These are phyloP conservation scores for Platyrinchus mystaceus DNA, from an alignment of 2,797 vertebrate genomes.

Conservation along the genomic window DNA sequence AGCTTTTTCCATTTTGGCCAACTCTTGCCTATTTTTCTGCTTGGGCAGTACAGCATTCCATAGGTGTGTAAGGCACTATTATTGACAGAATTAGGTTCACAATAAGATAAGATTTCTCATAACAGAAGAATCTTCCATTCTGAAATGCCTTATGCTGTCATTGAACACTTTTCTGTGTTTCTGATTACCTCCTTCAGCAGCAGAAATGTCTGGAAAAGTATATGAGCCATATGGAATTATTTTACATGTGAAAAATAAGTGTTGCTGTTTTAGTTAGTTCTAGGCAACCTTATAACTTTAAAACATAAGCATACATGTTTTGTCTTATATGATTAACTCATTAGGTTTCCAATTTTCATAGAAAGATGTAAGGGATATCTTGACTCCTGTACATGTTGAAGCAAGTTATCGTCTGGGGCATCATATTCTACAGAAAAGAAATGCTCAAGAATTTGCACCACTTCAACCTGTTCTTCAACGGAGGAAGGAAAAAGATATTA, in stretches of 20 bases:
- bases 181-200: not conserved
- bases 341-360: conserved; percentile 74
- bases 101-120: not conserved
- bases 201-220: not conserved
- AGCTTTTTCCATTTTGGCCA: not conserved
- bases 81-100: not conserved
- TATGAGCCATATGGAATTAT: not conserved
- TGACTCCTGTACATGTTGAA: conserved; percentile 86
- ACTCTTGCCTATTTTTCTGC: not conserved
- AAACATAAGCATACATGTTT: conserved; percentile 32
- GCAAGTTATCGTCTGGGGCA: conserved; percentile 83
- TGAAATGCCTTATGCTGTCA: not conserved
- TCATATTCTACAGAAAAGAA: conserved; percentile 65
- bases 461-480: conserved; percentile 89
- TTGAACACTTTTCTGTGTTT: not conserved
- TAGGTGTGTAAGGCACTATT: not conserved
- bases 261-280: not conserved
- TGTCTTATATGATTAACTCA: conserved; percentile 62
- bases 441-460: conserved; percentile 72
- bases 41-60: not conserved
- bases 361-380: conserved; percentile 92
- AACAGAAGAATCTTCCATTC: not conserved
- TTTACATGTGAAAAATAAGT: not conserved
- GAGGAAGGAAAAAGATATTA: conserved; percentile 73
- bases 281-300: conserved; percentile 5